These are phyloP conservation scores for Agrochola lota DNA, from an alignment of 2,888 invertebrate genomes.

Conservation along the genomic window DNA sequence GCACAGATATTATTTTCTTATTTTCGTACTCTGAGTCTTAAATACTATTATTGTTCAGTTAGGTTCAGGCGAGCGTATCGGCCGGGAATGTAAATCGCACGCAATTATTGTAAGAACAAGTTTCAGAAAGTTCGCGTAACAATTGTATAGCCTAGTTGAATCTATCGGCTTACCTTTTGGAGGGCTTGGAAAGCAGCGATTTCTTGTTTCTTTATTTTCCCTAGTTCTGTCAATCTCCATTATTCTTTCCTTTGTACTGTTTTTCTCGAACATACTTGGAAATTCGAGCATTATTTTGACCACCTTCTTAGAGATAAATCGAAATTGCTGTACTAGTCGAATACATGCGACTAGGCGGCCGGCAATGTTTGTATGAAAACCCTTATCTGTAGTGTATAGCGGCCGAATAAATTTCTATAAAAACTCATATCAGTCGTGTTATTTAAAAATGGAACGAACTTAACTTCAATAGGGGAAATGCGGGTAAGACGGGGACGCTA, in stretches of 20 bases:
- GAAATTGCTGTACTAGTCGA: no score
- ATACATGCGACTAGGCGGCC: no score
- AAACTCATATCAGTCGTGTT: no score
- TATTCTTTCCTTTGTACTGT: not conserved
- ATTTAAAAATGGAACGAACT: no score
- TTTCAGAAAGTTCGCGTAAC: conserved; percentile 59
- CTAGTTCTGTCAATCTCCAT: not conserved
- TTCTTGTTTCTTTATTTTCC: not conserved
- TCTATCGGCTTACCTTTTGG: conserved; percentile 47
- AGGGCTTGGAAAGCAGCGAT: conserved; percentile 33
- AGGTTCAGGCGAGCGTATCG: not conserved
- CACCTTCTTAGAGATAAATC: no score
- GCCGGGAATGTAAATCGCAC: conserved; percentile 61
- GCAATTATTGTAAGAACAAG: conserved; percentile 64
- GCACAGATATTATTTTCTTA: not conserved
- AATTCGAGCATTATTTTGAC: no score
- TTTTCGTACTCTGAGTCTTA: not conserved
- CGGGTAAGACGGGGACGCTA: no score
- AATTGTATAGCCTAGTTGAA: conserved; percentile 58
- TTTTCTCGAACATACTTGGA: no score
- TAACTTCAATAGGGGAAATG: no score
- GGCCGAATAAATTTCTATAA: no score
- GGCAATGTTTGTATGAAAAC: no score
- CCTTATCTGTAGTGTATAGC: no score
- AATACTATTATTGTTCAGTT: conserved; percentile 4